phyloP scores from a whole-genome alignment of 1,140 invertebrate species.

The Leptinotarsa undecemlineata region DNA sequence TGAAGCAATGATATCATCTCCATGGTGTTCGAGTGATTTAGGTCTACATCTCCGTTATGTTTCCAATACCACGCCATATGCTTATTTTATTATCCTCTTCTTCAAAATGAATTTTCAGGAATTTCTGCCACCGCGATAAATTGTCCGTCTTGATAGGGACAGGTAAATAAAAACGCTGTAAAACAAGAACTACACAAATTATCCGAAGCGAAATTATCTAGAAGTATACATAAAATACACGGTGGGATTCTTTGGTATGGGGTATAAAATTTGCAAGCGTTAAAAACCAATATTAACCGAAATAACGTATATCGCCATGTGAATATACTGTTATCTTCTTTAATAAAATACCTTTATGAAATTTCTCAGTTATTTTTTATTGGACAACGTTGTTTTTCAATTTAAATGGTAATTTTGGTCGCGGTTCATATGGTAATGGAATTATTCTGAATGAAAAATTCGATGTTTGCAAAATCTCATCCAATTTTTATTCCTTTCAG shows the following conservation, averaged over 20 bases:
- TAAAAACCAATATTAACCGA: background rate
- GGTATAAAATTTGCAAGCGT: background rate
- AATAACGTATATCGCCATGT: background rate
- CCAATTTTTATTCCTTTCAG: too few species aligned
- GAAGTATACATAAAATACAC: background rate
- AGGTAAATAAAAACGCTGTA: constrained; percentile 6
- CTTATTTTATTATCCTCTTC: background rate
- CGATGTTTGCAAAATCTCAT: too few species aligned
- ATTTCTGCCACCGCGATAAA: background rate
- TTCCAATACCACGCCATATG: too few species aligned
- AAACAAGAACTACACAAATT: background rate
- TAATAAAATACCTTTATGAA: background rate
- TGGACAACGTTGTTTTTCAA: background rate
- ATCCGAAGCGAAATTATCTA: background rate
- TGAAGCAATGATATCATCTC: too few species aligned
- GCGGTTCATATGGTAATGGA: background rate
- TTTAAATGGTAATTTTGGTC: background rate
- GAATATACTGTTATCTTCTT: background rate
- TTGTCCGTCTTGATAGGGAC: background rate
- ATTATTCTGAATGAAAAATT: background rate
- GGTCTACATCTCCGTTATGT: too few species aligned
- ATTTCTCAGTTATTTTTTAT: background rate
- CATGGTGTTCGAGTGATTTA: too few species aligned
- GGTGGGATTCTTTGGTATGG: background rate
- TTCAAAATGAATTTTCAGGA: background rate